phyloP scores from a whole-genome alignment of 2,113 vertebrate species.

The Pteronura brasiliensis region DNA sequence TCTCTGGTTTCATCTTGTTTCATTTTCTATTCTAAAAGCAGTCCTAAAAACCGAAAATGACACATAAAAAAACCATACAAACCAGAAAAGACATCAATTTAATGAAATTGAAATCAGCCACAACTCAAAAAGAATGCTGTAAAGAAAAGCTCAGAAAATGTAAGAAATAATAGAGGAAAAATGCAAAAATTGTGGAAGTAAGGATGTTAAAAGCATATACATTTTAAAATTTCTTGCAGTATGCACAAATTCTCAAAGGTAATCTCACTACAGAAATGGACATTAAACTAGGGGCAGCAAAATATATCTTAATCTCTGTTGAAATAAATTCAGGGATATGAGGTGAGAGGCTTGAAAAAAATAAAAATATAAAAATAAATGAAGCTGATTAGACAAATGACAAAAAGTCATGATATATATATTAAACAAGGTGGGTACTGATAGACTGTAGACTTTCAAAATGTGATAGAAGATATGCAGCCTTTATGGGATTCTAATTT shows the following conservation, averaged over 20 bases:
- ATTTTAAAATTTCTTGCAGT: not conserved
- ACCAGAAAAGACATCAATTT: not conserved
- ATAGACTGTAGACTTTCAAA: not conserved
- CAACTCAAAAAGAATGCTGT: not conserved
- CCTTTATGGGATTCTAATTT: not conserved
- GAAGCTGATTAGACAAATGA: not conserved
- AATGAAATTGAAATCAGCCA: conserved; percentile 1
- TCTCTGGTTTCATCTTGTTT: not conserved
- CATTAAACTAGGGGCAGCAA: not conserved
- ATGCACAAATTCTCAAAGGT: not conserved
- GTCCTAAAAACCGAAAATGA: not conserved
- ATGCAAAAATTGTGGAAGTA: not conserved
- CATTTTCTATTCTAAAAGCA: not conserved
- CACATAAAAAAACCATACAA: not conserved
- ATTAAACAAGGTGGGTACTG: not conserved
- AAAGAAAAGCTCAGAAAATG: not conserved
- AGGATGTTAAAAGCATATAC: not conserved
- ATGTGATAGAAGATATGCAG: not conserved
- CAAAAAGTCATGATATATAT: not conserved
- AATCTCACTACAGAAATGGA: not conserved
- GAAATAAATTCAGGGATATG: not conserved
- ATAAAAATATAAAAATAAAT: not conserved
- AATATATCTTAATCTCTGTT: not conserved
- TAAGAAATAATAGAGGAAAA: not conserved
- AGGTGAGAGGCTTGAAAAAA: not conserved